A percentile compares a stretch with the other conserved stretches of the same genome.
phyloP scores from a whole-genome alignment of 2,888 invertebrate genomes.

The Harpagoxenus sublaevis region DNA sequence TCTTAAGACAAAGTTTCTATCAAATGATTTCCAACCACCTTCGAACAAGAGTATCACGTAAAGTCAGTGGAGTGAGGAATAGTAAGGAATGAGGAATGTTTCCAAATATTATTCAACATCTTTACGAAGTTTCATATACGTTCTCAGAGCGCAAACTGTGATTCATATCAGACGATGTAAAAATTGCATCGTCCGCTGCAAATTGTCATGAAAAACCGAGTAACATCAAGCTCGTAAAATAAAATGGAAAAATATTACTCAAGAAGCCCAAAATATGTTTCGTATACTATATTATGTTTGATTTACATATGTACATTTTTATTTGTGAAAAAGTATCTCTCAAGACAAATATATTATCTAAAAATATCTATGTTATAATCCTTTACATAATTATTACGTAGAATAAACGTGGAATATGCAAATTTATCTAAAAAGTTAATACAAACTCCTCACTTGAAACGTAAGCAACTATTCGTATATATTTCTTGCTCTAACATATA shows the following conservation, averaged over 20 bases:
- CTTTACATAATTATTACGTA: not conserved
- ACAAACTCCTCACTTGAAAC: constrained; percentile 1
- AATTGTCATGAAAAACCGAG: constrained; percentile 30
- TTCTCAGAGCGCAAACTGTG: not conserved
- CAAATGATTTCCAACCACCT: not conserved
- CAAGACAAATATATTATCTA: not conserved
- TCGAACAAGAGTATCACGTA: not conserved
- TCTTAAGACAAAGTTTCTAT: not conserved
- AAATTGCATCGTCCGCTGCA: constrained; percentile 46
- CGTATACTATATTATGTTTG: no score
- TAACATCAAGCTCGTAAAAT: constrained; percentile 34
- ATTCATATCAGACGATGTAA: constrained; percentile 27
- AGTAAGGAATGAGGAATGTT: not conserved
- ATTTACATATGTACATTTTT: not conserved
- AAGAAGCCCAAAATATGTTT: constrained; percentile 3
- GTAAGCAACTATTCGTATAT: not conserved
- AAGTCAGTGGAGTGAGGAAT: constrained; percentile 10
- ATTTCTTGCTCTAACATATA: not conserved
- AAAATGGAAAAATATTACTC: constrained; percentile 34
- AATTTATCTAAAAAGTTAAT: not conserved
- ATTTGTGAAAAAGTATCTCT: not conserved
- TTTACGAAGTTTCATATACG: constrained; percentile 11
- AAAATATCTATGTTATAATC: not conserved
- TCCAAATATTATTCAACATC: constrained; percentile 18
- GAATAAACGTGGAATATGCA: not conserved